phyloP scores from a whole-genome alignment of 2,113 vertebrate genomes.

The Oncorhynchus gorbuscha region DNA sequence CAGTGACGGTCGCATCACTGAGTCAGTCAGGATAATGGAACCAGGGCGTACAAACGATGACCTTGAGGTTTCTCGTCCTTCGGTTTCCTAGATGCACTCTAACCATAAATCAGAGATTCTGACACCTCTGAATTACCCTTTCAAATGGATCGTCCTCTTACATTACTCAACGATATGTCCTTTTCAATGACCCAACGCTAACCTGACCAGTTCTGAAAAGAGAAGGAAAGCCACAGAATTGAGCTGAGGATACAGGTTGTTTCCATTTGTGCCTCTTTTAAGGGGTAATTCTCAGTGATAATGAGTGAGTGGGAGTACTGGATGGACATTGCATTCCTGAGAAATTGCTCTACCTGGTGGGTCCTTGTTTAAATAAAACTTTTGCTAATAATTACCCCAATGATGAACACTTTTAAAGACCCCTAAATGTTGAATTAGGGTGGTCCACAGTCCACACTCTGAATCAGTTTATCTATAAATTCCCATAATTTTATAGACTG shows the following conservation, averaged over 20 bases:
- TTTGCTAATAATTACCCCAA: slow-evolving; percentile 2
- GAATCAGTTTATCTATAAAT: no score
- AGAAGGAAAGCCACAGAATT: no score
- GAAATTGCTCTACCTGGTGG: slow-evolving; percentile 3
- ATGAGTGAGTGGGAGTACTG: not conserved
- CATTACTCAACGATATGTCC: no score
- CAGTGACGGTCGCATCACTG: not conserved
- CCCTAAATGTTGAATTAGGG: not conserved
- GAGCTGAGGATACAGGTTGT: not conserved
- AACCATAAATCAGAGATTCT: not conserved
- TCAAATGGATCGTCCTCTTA: no score
- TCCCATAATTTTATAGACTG: no score
- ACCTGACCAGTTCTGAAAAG: no score
- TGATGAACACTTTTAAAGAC: not conserved
- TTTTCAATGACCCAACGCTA: no score
- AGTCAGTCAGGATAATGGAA: not conserved
- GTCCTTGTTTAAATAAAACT: not conserved
- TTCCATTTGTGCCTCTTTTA: not conserved
- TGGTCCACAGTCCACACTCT: not conserved
- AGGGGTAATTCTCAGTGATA: not conserved
- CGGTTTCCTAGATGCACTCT: not conserved
- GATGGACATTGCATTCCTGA: not conserved
- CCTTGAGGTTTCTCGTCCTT: slow-evolving; percentile 1
- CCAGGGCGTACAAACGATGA: slow-evolving; percentile 13
- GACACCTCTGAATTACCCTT: not conserved